Base-by-base conservation (phyloP, 1,140 invertebrate genomes). In the Drosophila rufa region DNA sequence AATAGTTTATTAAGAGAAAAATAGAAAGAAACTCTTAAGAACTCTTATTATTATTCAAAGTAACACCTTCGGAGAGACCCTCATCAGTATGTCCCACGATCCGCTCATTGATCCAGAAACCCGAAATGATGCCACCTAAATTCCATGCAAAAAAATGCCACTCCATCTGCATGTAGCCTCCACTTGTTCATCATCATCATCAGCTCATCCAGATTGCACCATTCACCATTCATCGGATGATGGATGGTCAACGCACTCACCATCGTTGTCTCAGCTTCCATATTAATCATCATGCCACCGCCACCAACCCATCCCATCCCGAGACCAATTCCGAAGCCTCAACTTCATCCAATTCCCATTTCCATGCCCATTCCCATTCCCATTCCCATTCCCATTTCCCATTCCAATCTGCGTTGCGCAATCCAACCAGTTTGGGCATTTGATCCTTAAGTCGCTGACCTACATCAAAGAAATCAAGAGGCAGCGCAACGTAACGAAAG, bases 391-490 rank as follows among this genome's bases (percentile, higher is more conserved):
- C n/a, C 59, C 33, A 53, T 42, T 53, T 27, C 14, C 47, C 40
- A 71, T 36, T 58, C 53, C 69, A 73, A 71, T 71, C 22, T 50
- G 17, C 7, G 53, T 76, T 76, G 48, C 55, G 61, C 74, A 76
- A 76, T 48, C 47, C 17, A 60, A 74, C 70, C 70, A 73, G 70
- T 51, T 60, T 30, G 43, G 64, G 38, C 70, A 71, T 74, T 77
- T 76, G 74, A 76, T 76, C 74, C 74, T 76, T 76, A 51, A 77
- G 74, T 76, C 73, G 73, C 73, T 76, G 74, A 76, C 74, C 74
- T 47, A 76, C 73, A 77, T 76, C 71, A 58, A 50, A 67, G 46
- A 45, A 70, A 67, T 25, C 36, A 36, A 55, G 59, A 57, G 30
- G 40, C 42, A 45, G 48, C 71, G 73, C 33, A 33, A 25, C 40